Evolutionary conservation across 2,888 invertebrate genomes (phyloP), one percentile per base, ranked within the genome.

Genomic region (Chloroclysta siterata): DNA sequence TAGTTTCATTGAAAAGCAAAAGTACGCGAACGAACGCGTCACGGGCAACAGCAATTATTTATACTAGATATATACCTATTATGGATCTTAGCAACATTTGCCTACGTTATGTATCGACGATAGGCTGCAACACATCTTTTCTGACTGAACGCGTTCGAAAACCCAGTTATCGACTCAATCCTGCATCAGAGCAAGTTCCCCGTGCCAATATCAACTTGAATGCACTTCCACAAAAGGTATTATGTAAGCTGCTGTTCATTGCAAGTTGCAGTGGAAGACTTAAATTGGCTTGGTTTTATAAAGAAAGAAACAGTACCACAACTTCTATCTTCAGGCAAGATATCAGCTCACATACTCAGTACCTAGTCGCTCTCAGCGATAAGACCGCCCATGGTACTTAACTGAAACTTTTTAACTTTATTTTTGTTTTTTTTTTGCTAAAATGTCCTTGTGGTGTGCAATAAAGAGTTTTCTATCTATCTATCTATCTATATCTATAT

Each of bases 221-320:
- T 53, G 57, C 58, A 53, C 50, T 36, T 36, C 11, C 29, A 63
- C 48, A 61, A 62, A 50, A 44, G 57, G 48, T 10, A n/a, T n/a
- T 15, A 5, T 13, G 17, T 17, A 33, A 17, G 28, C 53, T 36
- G 22, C 33, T 44, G 44, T 36, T 58, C 44, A 4, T n/a, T 29
- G 51, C 57, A 44, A 44, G 58, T 42, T 58, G 10, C 52, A 15
- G 52, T 52, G 6, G 15, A 52, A 52, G 14, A 14, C 5, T 33
- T 56, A 10, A 53, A 42, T 13, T 33, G 2, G 0, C 8, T 6
- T 22, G 1, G 22, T 22, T 22, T 22, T 3, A 22, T 22, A 22
- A 22, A 22, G 22, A 22, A 22, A 22, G 22, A 22, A 22, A 22
- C 22, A 2, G n/a, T n/a, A n/a, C 3, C 22, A 22, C 22, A 3